Base-by-base conservation (phyloP, 2,797 vertebrate species). In the Dendrocincla fuliginosa region DNA sequence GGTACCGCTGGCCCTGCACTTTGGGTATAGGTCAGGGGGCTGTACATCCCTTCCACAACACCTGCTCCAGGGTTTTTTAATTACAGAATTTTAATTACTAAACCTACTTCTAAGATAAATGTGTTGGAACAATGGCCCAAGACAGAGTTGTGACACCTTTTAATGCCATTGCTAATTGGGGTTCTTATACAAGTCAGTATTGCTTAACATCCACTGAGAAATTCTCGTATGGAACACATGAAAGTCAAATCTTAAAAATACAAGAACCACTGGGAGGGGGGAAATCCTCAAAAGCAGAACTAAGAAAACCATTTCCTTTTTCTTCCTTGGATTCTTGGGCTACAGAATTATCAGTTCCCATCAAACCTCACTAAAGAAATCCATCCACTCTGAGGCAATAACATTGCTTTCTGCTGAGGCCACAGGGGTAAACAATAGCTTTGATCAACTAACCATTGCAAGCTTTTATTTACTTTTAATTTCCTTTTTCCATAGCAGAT, bases 381-480 rank as follows among this genome's bases (percentile, higher is more conserved):
- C 79, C 46, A 6, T 44, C 76, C 22, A 13, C 61, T 60, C 46
- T 14, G 79, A 84, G 86, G 77, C 22, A 73, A 60, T 63, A 91
- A 84, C 75, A 57, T 57, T 63, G 42, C 91, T 91, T 84, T 93
- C 75, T 80, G 56, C 61, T 76, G 73, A 92, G 87, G 68, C 74
- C 91, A 80, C 1, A 1, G 64, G 86, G 87, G 50, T 42, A 80
- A 88, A 56, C n/a, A n/a, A 55, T 6, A 32, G 74, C 96, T 97
- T 97, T 97, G 97, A 97, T 97, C 96, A 90, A 11, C 90, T 25
- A 82, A 95, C 82, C 94, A 46, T 65, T 80, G 74, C 92, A 95
- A 87, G 61, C 56, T 33, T 83, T 64, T 94, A 90, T 96, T 96
- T 96, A 87, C 92, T 97, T 96, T 89, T 77, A 74, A 82, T 74